Base-by-base conservation (phyloP, 2,888 invertebrate species). In the Rosalia funebris region DNA sequence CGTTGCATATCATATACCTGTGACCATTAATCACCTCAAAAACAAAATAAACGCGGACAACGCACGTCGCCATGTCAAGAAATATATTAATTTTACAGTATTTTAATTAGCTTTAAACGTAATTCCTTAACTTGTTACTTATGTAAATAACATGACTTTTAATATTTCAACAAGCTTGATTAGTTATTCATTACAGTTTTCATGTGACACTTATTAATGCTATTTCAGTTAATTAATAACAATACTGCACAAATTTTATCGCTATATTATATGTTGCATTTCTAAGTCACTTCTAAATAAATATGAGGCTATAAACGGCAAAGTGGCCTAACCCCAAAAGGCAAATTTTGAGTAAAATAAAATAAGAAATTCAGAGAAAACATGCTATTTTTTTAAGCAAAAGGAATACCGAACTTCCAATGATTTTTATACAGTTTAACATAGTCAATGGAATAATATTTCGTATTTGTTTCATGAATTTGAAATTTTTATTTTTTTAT, bases 21-120 rank as follows among this genome's bases (percentile, higher is more conserved):
- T 7, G 11, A 50, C 52, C 69, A 69, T 69, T 66, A 69, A 69
- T 69, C 69, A 69, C 60, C 60, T 25, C 37, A 59, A 57, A 62
- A 60, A 55, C 44, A 57, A 65, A 65, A 62, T 50, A 55, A 52
- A 62, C 36, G 25, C 36, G 10, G 54, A 54, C 54, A 17, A 25
- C 16, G 44, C 17, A 42, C 36, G 44, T 54, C 54, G 44, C 31
- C 54, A 17, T 32, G 12, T 31, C 17, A 32, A 44, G 20, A 54
- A 54, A 44, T 44, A 36, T 36, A 45, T 54, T 44, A 36, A 41
- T 39, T 20, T 39, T 39, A 50, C 36, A 25, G 25, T 25, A 50
- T 39, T 50, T 50, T 50, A 50, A 39, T 50, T 50, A 50, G 37
- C 50, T 14, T 10, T 39, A 14, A 2, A 25, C 12, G 15, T 50